A percentile compares a stretch with the other conserved stretches of the same genome.
phyloP scores from a whole-genome alignment of 2,797 vertebrate species.

The Oryzias sinensis region DNA sequence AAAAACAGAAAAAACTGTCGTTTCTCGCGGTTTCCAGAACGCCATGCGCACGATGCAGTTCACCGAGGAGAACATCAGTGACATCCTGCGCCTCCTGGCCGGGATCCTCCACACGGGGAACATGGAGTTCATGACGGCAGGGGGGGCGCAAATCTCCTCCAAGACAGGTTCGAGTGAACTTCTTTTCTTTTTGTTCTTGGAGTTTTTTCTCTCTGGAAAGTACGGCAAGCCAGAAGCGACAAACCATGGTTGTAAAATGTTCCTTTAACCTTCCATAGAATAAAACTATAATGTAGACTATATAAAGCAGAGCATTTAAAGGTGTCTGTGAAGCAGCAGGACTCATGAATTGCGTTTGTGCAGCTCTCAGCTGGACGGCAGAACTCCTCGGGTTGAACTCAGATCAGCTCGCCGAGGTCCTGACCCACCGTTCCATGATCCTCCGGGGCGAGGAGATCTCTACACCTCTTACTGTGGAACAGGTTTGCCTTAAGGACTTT shows the following conservation, averaged over 20 bases:
- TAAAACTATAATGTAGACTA: no score
- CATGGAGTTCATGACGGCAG: conserved; percentile 93
- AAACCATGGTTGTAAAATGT: no score
- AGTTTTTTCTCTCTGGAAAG: no score
- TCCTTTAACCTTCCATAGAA: no score
- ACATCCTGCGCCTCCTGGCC: conserved; percentile 88
- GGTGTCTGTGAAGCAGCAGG: not conserved
- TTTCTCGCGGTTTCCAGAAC: conserved; percentile 69
- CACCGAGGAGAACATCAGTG: conserved; percentile 85
- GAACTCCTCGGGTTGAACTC: conserved; percentile 92
- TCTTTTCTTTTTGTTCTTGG: not conserved
- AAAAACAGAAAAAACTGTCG: not conserved
- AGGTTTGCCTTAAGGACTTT: conserved; percentile 72
- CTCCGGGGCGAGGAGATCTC: conserved; percentile 97
- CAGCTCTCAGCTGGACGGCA: conserved; percentile 86
- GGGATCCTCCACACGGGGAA: conserved; percentile 93
- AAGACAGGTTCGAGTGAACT: conserved; percentile 82
- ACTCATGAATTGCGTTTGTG: not conserved
- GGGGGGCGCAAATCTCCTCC: conserved; percentile 92
- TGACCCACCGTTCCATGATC: conserved; percentile 97
- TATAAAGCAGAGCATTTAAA: no score
- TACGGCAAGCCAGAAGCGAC: no score
- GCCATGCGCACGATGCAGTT: conserved; percentile 96
- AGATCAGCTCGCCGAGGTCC: conserved; percentile 85
- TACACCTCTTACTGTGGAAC: conserved; percentile 92